Evolutionary conservation across 2,888 invertebrate genomes (phyloP).

Genomic region (Ephialtes manifestator): DNA sequence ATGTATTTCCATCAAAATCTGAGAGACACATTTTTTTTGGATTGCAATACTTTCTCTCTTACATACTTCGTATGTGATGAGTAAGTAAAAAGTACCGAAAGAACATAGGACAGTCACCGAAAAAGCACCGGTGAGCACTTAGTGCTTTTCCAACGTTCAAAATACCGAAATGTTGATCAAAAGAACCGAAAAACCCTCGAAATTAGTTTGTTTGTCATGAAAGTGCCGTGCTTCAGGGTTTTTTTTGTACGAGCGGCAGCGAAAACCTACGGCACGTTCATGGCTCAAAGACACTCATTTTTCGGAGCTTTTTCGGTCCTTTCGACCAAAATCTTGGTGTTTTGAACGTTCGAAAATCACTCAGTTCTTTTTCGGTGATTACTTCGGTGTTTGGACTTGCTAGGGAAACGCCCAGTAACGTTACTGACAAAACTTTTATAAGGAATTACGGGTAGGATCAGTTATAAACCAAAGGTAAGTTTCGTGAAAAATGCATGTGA

Average conservation of each 20-base stretch:
- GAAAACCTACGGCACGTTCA: no score
- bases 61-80: no score
- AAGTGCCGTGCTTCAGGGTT: no score
- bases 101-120: not conserved
- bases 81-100: not conserved
- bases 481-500: not conserved
- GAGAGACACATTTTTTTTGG: no score
- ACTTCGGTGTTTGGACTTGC: not conserved
- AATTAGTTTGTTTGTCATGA: no score
- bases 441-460: constrained; percentile 7
- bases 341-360: not conserved
- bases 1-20: no score
- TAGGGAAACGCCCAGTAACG: not conserved
- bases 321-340: not conserved
- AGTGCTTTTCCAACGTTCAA: not conserved
- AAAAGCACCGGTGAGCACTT: not conserved
- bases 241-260: no score
- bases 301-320: not conserved
- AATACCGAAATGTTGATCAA: not conserved
- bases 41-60: no score
- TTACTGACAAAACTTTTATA: not conserved
- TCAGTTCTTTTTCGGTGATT: not conserved
- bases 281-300: not conserved
- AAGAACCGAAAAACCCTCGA: not conserved
- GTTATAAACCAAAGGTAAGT: constrained; percentile 10